Percentiles rank a stretch among this genome's conserved stretches.
phyloP scores from a whole-genome alignment of 2,113 vertebrate genomes.

The Eurystomus gularis region DNA sequence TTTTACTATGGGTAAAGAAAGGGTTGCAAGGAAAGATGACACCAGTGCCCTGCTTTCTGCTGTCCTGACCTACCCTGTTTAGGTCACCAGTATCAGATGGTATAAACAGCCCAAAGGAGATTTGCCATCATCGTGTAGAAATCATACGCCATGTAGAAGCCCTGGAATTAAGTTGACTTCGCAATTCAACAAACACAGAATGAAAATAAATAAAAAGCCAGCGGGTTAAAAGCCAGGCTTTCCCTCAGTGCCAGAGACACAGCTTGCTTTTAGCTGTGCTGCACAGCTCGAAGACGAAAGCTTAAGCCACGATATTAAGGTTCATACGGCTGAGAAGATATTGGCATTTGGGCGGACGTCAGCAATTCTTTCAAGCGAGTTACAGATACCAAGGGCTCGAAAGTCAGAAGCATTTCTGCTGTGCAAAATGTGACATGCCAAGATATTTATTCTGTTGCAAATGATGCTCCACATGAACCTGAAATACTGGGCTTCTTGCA shows the following conservation, averaged over 20 bases:
- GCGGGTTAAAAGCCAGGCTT: constrained; percentile 22
- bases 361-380: constrained; percentile 28
- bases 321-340: background rate
- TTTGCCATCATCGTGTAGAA: background rate
- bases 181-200: background rate
- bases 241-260: background rate
- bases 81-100: background rate
- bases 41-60: background rate
- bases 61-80: background rate
- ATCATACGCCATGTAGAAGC: background rate
- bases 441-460: background rate
- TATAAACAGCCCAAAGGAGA: background rate
- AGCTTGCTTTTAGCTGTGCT: background rate
- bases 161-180: background rate
- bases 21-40: background rate
- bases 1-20: background rate
- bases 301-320: constrained; percentile 23
- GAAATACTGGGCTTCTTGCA: background rate
- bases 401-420: constrained; percentile 24
- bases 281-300: background rate
- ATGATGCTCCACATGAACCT: background rate
- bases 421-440: background rate
- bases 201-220: constrained; percentile 17
- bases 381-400: constrained; percentile 11
- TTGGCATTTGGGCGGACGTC: constrained; percentile 42